Conservation (phyloP, 2,113 vertebrate species). For the Salvelinus namaycush region DNA sequence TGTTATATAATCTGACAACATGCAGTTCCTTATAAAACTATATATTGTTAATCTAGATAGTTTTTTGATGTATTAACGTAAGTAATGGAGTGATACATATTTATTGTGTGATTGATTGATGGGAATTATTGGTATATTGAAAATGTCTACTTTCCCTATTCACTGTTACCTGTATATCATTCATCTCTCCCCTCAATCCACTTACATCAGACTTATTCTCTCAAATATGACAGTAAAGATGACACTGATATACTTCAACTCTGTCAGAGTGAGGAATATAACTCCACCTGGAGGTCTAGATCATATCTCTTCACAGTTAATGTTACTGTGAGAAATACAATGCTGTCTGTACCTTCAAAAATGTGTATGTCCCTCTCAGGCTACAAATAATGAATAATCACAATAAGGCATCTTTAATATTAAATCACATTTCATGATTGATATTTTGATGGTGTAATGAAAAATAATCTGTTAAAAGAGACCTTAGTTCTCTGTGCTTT, state of each 20-base stretch:
- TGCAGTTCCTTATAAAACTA: background rate
- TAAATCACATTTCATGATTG: too few species aligned
- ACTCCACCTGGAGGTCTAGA: too few species aligned
- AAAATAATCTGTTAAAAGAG: too few species aligned
- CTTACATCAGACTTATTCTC: background rate
- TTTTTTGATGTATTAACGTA: background rate
- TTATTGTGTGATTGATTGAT: background rate
- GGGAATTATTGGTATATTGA: slow-evolving; percentile 2
- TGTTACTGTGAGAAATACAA: too few species aligned
- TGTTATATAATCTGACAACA: background rate
- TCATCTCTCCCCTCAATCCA: background rate
- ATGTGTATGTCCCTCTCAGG: too few species aligned
- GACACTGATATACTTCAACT: background rate
- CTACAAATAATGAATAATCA: too few species aligned
- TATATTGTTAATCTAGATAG: background rate
- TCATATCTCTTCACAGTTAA: too few species aligned
- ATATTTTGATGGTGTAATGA: too few species aligned
- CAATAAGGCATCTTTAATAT: too few species aligned
- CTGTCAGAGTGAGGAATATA: background rate
- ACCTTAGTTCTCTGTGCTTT: too few species aligned
- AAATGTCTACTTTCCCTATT: slow-evolving; percentile 8
- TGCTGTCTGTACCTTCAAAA: too few species aligned
- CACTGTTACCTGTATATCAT: too few species aligned
- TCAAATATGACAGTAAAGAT: background rate
- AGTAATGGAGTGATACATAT: background rate